Conservation (phyloP, 2,113 vertebrate genomes). For the Xiphias gladius region DNA sequence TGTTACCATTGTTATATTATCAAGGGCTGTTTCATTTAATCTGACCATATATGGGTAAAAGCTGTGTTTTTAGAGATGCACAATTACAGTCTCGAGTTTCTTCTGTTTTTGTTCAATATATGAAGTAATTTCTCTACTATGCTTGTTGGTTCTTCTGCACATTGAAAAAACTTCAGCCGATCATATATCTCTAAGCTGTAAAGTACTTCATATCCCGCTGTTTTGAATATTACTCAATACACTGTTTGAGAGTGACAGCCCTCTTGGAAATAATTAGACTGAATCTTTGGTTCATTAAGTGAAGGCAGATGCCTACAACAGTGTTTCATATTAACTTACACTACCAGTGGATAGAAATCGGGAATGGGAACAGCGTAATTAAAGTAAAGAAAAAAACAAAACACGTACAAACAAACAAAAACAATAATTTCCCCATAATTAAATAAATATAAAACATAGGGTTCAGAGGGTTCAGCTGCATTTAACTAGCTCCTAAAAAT, state of each 20-base stretch:
- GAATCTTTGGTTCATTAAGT: conserved; percentile 46
- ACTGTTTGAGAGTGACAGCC: conserved; percentile 7
- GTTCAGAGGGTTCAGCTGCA: conserved; percentile 37
- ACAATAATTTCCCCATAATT: conserved; percentile 3
- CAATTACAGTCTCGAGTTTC: neutral
- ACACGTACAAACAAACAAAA: conserved; percentile 34
- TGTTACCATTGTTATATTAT: neutral
- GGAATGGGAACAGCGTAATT: conserved; percentile 20
- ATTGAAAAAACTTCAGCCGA: neutral
- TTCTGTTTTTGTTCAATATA: conserved; percentile 6
- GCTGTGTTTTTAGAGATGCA: neutral
- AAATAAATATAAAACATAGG: conserved; percentile 8
- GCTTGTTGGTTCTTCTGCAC: neutral
- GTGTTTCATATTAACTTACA: conserved; percentile 16
- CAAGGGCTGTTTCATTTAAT: neutral
- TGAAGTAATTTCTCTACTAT: conserved; percentile 10
- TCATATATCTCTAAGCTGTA: conserved; percentile 5
- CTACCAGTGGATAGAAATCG: conserved; percentile 4
- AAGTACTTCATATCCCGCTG: conserved; percentile 10
- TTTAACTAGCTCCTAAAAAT: conserved; percentile 31
- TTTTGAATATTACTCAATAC: conserved; percentile 26
- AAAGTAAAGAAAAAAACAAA: conserved; percentile 20
- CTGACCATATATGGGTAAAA: neutral
- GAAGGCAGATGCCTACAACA: conserved; percentile 59
- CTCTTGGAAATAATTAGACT: conserved; percentile 27